Percentiles rank a stretch among this genome's conserved stretches.
Evolutionary conservation across 2,797 vertebrate genomes (phyloP).

Genomic region (Nannoperca australis): DNA sequence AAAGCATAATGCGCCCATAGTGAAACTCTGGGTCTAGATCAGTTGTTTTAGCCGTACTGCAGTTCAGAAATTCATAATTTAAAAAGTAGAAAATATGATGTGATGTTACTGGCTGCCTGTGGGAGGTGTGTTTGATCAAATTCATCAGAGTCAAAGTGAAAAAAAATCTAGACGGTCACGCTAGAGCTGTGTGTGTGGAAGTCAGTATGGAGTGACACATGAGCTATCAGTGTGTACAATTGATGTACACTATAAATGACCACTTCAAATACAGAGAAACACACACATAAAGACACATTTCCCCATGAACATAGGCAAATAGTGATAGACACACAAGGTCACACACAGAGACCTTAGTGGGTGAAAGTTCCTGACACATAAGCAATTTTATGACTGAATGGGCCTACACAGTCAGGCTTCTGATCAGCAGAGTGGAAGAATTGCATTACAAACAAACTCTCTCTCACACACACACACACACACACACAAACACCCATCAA

Average conservation of each 20-base stretch:
- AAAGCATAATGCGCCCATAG: background rate
- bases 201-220: background rate
- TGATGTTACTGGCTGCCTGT: background rate
- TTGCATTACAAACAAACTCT: slow-evolving; percentile 53
- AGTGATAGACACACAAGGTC: background rate
- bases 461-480: slow-evolving; percentile 21
- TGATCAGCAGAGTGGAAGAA: slow-evolving; percentile 71
- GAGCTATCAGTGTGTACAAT: background rate
- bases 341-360: slow-evolving; percentile 27
- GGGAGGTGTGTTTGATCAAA: background rate
- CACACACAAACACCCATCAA: background rate
- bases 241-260: background rate
- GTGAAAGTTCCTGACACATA: slow-evolving; percentile 61
- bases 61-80: background rate
- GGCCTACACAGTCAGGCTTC: slow-evolving; percentile 47
- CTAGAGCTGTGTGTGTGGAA: background rate
- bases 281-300: slow-evolving; percentile 8
- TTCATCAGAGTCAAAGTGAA: background rate
- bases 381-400: slow-evolving; percentile 66
- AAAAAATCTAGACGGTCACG: too few relatives aligned
- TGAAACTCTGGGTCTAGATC: background rate
- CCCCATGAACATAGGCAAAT: slow-evolving; percentile 9
- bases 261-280: background rate
- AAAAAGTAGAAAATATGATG: background rate
- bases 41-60: background rate